phyloP scores from a whole-genome alignment of 30 jellyfish, hydroid and myxozoan species.

The Turritopsis rubra region DNA sequence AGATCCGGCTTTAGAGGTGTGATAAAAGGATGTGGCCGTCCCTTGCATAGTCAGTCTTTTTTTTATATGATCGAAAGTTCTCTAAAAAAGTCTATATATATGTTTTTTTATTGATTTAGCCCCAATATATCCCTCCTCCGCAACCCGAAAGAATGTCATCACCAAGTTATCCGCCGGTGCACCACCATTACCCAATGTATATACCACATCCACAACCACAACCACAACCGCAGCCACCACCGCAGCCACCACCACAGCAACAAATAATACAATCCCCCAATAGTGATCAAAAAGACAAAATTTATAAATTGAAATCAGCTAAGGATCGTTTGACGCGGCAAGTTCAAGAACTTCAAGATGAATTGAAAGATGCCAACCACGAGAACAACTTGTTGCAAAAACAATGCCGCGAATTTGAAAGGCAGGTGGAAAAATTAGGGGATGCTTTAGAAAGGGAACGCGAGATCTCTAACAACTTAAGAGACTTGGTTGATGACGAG shows the following conservation, averaged over 20 bases:
- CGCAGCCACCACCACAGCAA: constrained; percentile 51
- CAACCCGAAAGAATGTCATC: constrained; percentile 13
- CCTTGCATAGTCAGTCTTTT: too few relatives aligned
- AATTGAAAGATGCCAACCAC: constrained; percentile 49
- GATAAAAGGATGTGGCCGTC: too few relatives aligned
- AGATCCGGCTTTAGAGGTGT: too few relatives aligned
- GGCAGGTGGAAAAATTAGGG: constrained; percentile 46
- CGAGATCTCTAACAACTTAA: constrained; percentile 28
- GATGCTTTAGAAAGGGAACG: constrained; percentile 51
- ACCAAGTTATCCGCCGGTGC: constrained; percentile 33
- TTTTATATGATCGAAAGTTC: too few relatives aligned
- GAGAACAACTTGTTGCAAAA: constrained; percentile 47
- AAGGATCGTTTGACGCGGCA: constrained; percentile 47
- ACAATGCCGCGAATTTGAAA: constrained; percentile 50
- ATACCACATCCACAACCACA: constrained; percentile 34
- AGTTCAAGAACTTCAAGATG: constrained; percentile 37
- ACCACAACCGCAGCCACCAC: constrained; percentile 26
- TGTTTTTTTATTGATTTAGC: neutral
- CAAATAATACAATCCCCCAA: constrained; percentile 21
- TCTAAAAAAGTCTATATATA: neutral
- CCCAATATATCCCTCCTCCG: constrained; percentile 1
- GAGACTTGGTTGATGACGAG: constrained; percentile 45
- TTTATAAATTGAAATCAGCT: constrained; percentile 32
- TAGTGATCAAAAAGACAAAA: constrained; percentile 51
- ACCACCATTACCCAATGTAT: constrained; percentile 7